phyloP scores from a whole-genome alignment of 2,888 invertebrate genomes.

The Zhuqinia jingwanae region DNA sequence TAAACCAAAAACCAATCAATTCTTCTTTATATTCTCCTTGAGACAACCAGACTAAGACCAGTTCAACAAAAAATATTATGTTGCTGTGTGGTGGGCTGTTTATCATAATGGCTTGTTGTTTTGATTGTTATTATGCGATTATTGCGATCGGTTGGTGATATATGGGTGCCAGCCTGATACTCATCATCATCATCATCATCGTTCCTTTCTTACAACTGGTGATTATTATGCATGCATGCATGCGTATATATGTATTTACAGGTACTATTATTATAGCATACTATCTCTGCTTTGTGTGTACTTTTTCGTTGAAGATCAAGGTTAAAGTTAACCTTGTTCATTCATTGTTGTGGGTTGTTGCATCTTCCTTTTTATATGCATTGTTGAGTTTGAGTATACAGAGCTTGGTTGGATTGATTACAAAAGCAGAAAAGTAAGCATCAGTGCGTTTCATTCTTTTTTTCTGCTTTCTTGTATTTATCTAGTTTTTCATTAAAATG shows the following conservation, averaged over 20 bases:
- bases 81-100: too few species aligned
- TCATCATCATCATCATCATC: background rate
- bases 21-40: background rate
- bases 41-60: background rate
- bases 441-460: background rate
- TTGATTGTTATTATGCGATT: conserved; percentile 7
- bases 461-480: background rate
- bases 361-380: background rate
- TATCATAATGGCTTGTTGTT: background rate
- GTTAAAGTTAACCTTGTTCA: conserved; percentile 37
- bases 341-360: conserved; percentile 3
- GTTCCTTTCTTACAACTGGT: too few species aligned
- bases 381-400: background rate
- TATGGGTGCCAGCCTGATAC: background rate
- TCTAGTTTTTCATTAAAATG: background rate
- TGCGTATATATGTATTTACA: background rate
- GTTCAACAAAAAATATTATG: too few species aligned
- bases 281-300: too few species aligned
- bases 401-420: too few species aligned
- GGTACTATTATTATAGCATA: too few species aligned
- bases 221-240: background rate
- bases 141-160: background rate
- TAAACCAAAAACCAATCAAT: conserved; percentile 8
- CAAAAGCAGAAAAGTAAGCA: background rate
- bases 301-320: conserved; percentile 51